phyloP scores from a whole-genome alignment of 2,113 vertebrate genomes.

The Malurus cyaneus region DNA sequence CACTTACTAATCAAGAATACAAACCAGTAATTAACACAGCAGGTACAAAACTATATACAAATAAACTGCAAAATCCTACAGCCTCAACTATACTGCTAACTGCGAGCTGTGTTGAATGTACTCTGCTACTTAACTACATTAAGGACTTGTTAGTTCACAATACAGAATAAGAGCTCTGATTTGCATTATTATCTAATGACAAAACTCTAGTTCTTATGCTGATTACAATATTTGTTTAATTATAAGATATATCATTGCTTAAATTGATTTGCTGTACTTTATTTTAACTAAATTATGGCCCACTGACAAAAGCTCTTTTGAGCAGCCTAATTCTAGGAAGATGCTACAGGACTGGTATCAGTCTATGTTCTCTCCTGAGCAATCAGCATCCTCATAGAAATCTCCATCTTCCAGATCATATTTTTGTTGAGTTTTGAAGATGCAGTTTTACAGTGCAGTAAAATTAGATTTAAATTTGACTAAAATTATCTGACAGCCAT shows the following conservation, averaged over 20 bases:
- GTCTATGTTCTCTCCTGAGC: not conserved
- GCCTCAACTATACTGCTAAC: not conserved
- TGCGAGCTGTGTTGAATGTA: not conserved
- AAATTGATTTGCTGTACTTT: constrained; percentile 10
- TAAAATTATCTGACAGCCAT: not conserved
- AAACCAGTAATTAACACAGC: not conserved
- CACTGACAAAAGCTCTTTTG: not conserved
- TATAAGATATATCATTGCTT: not conserved
- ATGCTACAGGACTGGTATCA: not conserved
- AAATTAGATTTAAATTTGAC: not conserved
- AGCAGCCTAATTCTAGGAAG: not conserved
- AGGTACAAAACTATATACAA: not conserved
- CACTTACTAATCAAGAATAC: not conserved
- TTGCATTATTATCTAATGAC: constrained; percentile 30
- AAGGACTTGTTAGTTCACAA: not conserved
- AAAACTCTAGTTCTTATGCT: constrained; percentile 2
- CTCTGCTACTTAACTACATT: not conserved
- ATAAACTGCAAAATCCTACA: not conserved
- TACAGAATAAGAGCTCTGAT: constrained; percentile 15
- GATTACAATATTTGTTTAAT: constrained; percentile 13
- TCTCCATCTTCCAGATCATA: not conserved
- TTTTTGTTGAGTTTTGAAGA: not conserved
- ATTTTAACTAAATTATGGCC: constrained; percentile 11
- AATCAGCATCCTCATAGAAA: not conserved
- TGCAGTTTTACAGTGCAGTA: not conserved